Evolutionary conservation across 2,797 vertebrate genomes (phyloP).

Genomic region (Acanthornis magna): DNA sequence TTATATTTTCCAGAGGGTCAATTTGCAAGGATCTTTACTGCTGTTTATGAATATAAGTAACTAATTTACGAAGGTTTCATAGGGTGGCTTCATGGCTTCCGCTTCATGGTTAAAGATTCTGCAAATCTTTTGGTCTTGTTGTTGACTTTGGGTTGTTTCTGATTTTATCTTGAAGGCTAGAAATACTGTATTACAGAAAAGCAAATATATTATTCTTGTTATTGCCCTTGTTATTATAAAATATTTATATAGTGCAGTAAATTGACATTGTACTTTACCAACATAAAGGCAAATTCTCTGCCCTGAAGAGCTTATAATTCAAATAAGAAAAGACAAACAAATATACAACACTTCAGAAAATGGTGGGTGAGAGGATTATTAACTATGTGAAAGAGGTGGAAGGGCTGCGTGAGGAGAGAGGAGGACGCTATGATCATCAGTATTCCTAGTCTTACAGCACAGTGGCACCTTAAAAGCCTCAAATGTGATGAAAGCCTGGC

Average conservation of each 20-base stretch:
- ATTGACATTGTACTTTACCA: constrained; percentile 1
- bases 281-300: background rate
- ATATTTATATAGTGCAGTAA: constrained; percentile 8
- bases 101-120: constrained; percentile 30
- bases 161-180: background rate
- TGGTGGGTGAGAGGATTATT: background rate
- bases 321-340: constrained; percentile 20
- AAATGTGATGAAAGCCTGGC: background rate
- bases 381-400: background rate
- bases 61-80: constrained; percentile 70
- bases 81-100: constrained; percentile 16
- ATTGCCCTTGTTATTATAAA: constrained; percentile 30
- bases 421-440: background rate
- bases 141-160: background rate
- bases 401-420: background rate
- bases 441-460: background rate
- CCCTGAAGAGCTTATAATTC: constrained; percentile 7
- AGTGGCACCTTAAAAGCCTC: background rate
- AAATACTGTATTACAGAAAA: background rate
- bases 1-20: constrained; percentile 59
- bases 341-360: background rate
- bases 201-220: constrained; percentile 18
- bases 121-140: background rate
- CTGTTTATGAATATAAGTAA: constrained; percentile 69
- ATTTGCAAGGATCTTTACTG: constrained; percentile 50